These are phyloP conservation scores for Malaclemys terrapin DNA, from an alignment of 2,113 vertebrate genomes.

Conservation along the genomic window DNA sequence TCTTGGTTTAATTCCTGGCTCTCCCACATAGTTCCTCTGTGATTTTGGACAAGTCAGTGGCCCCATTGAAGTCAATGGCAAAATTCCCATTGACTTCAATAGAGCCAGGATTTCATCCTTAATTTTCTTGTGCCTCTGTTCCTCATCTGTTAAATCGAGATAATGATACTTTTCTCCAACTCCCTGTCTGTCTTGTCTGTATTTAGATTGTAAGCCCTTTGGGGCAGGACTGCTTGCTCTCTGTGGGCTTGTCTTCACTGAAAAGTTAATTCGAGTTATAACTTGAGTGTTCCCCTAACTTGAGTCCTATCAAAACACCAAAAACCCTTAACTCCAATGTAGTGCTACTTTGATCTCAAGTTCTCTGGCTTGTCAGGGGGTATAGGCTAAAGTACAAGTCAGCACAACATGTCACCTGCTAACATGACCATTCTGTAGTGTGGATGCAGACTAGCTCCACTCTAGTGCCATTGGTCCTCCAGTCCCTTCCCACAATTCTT, in stretches of 20 bases:
- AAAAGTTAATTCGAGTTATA: background rate
- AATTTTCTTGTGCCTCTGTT: conserved; percentile 14
- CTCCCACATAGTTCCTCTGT: background rate
- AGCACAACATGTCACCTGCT: background rate
- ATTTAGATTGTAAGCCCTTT: conserved; percentile 8
- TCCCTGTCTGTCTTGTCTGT: background rate
- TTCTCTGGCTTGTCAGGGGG: accelerated
- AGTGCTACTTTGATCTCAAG: background rate
- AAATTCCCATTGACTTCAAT: conserved; percentile 23
- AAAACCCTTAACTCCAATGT: background rate
- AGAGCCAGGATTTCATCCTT: conserved; percentile 29
- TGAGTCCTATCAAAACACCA: background rate
- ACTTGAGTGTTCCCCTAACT: background rate
- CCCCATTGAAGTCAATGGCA: background rate
- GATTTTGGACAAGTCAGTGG: background rate
- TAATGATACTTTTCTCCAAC: background rate
- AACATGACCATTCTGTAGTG: background rate
- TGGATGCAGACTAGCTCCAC: background rate
- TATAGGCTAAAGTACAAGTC: background rate
- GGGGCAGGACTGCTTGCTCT: conserved; percentile 20
- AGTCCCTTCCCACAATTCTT: background rate
- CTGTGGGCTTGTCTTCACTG: background rate
- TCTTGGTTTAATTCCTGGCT: background rate
- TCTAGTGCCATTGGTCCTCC: background rate
- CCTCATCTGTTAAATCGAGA: conserved; percentile 10